A percentile compares a stretch with the other conserved stretches of the same genome.
phyloP scores from a whole-genome alignment of 2,888 invertebrate species.

The Xylophagus ater region DNA sequence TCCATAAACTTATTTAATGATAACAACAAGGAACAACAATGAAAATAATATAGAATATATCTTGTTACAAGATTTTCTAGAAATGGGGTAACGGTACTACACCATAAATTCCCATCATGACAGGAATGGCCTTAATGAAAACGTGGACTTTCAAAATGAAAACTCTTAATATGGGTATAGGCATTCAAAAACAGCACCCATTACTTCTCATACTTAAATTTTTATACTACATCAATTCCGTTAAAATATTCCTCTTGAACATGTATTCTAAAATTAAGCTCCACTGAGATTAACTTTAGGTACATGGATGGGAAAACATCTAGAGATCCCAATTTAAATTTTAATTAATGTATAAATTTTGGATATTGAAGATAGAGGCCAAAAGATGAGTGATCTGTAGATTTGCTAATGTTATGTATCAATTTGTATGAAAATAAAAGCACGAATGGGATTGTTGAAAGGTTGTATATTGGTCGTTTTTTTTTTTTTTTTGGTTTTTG shows the following conservation, averaged over 20 bases:
- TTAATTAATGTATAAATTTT: slow-evolving; percentile 17
- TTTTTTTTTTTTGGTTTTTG: too few species aligned
- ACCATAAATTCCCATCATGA: slow-evolving; percentile 12
- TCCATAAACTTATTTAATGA: too few species aligned
- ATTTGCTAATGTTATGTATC: too few species aligned
- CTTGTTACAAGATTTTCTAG: too few species aligned
- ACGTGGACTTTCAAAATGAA: slow-evolving; percentile 5
- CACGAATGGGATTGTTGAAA: background rate
- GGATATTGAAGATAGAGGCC: slow-evolving; percentile 5
- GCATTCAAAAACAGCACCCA: background rate
- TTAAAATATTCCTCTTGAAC: slow-evolving; percentile 8
- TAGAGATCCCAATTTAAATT: slow-evolving; percentile 15
- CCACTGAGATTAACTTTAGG: slow-evolving; percentile 9
- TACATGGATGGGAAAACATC: slow-evolving; percentile 8
- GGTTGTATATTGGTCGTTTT: too few species aligned
- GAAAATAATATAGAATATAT: too few species aligned
- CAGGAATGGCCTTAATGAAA: slow-evolving; percentile 8
- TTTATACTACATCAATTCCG: slow-evolving; percentile 1
- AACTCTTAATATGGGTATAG: too few species aligned
- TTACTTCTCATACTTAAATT: background rate
- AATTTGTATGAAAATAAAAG: too few species aligned
- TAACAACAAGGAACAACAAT: too few species aligned
- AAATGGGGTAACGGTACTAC: too few species aligned
- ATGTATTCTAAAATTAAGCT: slow-evolving; percentile 10
- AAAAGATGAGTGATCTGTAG: too few species aligned